These are phyloP conservation scores for Chrysolophus pictus DNA, from an alignment of 2,797 vertebrate genomes.

Conservation along the genomic window DNA sequence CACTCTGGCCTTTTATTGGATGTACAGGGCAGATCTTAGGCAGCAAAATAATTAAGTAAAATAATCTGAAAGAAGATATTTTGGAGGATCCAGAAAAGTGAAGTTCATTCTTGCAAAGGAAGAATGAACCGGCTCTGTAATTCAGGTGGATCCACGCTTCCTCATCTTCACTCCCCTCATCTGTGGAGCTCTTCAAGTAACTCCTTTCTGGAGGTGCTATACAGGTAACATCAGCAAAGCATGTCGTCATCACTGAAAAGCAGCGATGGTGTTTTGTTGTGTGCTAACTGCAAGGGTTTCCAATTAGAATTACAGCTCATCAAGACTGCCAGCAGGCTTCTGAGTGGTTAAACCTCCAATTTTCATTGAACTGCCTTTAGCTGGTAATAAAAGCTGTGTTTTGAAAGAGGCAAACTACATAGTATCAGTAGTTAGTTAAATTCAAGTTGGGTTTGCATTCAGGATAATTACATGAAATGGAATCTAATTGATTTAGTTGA, in stretches of 20 bases:
- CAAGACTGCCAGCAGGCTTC: conserved; percentile 22
- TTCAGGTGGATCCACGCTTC: background rate
- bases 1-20: background rate
- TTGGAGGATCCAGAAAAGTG: background rate
- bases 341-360: conserved; percentile 27
- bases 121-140: background rate
- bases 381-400: conserved; percentile 53
- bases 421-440: conserved; percentile 34
- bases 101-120: background rate
- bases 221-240: background rate
- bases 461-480: conserved; percentile 16
- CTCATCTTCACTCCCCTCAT: background rate
- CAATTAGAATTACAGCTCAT: conserved; percentile 25
- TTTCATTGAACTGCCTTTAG: conserved; percentile 61
- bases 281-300: conserved; percentile 4
- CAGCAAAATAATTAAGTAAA: background rate
- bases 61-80: background rate
- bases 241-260: background rate
- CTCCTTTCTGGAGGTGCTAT: rapidly evolving
- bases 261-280: background rate
- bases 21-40: background rate
- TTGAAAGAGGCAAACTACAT: conserved; percentile 38
- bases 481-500: conserved; percentile 26
- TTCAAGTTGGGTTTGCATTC: conserved; percentile 32
- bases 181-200: rapidly evolving